Conservation (phyloP, 2,113 vertebrate species). For the Aspiorhynchus laticeps region DNA sequence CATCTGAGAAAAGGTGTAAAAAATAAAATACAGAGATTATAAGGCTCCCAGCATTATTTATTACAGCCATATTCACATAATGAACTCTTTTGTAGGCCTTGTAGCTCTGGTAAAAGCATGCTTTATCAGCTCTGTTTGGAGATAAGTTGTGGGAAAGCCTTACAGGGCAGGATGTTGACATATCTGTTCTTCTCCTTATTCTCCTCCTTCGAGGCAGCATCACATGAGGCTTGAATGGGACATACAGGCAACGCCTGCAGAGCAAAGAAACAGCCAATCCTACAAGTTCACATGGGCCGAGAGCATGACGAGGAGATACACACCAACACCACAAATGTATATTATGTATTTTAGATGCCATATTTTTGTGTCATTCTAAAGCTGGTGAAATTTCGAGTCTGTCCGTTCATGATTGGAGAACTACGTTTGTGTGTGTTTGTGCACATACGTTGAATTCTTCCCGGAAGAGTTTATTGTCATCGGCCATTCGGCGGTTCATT, state of each 20-base stretch:
- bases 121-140: constrained; percentile 10
- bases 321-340: neutral
- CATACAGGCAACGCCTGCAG: constrained; percentile 91
- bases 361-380: neutral
- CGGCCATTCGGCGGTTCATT: constrained; percentile 97
- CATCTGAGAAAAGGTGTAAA: constrained; percentile 76
- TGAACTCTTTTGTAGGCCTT: neutral
- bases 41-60: neutral
- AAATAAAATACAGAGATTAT: neutral
- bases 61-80: neutral
- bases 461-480: constrained; percentile 97
- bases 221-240: constrained; percentile 94
- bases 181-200: constrained; percentile 99
- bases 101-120: neutral
- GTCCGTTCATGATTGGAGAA: neutral
- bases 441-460: constrained; percentile 93
- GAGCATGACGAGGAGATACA: neutral
- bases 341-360: neutral
- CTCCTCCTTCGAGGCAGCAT: constrained; percentile 97
- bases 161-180: constrained; percentile 97
- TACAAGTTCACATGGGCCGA: constrained; percentile 1
- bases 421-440: neutral
- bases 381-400: neutral
- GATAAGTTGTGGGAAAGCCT: constrained; percentile 59
- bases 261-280: neutral